phyloP scores from a whole-genome alignment of 2,797 vertebrate genomes.

The Botia almorhae region DNA sequence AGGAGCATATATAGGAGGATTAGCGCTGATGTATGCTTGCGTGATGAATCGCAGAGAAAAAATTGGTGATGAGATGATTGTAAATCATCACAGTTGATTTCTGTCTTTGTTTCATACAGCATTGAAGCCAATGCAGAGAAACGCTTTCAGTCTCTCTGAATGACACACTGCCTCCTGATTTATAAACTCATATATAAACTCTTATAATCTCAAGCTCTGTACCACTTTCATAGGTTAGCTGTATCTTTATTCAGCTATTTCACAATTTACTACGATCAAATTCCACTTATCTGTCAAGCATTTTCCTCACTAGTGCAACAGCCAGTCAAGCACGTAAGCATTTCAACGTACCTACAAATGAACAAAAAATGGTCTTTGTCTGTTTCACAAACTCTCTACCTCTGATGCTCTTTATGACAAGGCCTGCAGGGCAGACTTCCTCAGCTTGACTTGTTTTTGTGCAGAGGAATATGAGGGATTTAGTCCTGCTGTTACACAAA shows the following conservation, averaged over 20 bases:
- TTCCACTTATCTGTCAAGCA: no score
- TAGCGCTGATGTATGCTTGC: conserved; percentile 4
- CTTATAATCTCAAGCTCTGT: neutral
- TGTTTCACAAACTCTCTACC: neutral
- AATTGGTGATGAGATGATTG: neutral
- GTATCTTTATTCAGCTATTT: neutral
- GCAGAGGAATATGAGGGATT: conserved; percentile 30
- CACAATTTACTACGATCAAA: no score
- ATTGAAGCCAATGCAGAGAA: no score
- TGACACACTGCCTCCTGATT: neutral
- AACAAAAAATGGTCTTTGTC: neutral
- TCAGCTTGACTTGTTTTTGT: conserved; percentile 45
- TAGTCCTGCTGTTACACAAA: conserved; percentile 43
- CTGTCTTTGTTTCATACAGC: neutral
- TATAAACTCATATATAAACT: no score
- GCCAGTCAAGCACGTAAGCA: no score
- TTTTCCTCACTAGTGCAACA: neutral
- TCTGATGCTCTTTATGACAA: conserved; percentile 28
- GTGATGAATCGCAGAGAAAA: neutral
- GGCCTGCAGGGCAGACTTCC: conserved; percentile 36
- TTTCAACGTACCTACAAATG: no score
- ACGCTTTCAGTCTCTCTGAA: neutral
- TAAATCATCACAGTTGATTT: conserved; percentile 23
- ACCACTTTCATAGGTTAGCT: neutral
- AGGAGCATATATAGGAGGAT: conserved; percentile 27